Evolutionary conservation across 2,888 invertebrate genomes (phyloP).

Genomic region (Exocentrus adspersus): DNA sequence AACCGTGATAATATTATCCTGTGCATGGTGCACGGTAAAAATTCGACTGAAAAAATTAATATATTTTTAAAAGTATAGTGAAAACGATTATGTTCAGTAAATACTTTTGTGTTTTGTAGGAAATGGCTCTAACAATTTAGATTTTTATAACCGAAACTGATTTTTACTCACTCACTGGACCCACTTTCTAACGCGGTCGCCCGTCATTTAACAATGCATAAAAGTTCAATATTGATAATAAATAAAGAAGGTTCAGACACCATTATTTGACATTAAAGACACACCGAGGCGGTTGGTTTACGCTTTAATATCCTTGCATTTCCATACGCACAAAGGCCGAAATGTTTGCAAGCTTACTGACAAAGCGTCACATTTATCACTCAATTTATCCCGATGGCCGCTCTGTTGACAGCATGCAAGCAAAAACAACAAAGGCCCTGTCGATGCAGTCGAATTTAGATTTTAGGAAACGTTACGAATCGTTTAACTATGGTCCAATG

Average conservation of each 20-base stretch:
- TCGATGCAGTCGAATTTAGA: conserved; percentile 27
- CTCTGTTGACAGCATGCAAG: conserved; percentile 26
- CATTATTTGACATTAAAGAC: conserved; percentile 28
- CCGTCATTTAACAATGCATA: conserved; percentile 2
- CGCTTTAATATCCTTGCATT: conserved; percentile 30
- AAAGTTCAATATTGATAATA: conserved; percentile 11
- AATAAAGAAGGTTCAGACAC: conserved; percentile 1
- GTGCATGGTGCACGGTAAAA: no score
- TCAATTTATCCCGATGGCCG: conserved; percentile 28
- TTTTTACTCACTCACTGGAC: not conserved
- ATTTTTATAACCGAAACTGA: not conserved
- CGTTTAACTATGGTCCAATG: conserved; percentile 24
- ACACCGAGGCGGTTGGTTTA: conserved; percentile 18
- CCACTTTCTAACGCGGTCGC: conserved; percentile 13
- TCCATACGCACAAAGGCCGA: conserved; percentile 18
- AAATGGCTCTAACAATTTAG: no score
- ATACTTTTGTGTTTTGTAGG: no score
- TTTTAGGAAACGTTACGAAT: conserved; percentile 33
- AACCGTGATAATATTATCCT: no score
- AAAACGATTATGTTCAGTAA: no score
- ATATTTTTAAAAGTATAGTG: no score
- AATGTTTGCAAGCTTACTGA: conserved; percentile 32
- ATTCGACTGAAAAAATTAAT: no score
- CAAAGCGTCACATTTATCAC: conserved; percentile 30
- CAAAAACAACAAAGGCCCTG: conserved; percentile 28